phyloP scores from a whole-genome alignment of 2,113 vertebrate species.

The Apus apus region DNA sequence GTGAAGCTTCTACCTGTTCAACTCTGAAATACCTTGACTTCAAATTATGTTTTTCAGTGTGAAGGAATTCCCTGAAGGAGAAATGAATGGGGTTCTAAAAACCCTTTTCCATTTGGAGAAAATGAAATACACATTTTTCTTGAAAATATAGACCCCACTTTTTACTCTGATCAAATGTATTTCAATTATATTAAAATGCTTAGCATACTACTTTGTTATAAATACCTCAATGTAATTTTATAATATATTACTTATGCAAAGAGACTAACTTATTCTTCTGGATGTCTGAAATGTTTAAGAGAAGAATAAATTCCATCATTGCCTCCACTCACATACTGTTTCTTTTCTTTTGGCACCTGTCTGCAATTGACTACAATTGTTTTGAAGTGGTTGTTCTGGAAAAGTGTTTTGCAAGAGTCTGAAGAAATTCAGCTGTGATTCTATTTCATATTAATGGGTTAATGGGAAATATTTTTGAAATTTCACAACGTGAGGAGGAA shows the following conservation, averaged over 20 bases:
- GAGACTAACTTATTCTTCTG: not conserved
- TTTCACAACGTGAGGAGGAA: not conserved
- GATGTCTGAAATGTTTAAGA: not conserved
- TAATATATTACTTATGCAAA: not conserved
- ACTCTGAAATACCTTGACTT: not conserved
- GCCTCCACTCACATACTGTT: not conserved
- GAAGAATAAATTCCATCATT: not conserved
- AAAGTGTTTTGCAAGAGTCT: not conserved
- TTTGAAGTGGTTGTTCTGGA: not conserved
- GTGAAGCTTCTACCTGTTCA: not conserved
- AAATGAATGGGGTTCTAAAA: not conserved
- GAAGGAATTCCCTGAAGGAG: not conserved
- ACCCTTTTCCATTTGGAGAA: not conserved
- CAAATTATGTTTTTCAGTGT: not conserved
- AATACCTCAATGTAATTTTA: not conserved
- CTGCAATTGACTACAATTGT: not conserved
- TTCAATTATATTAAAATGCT: not conserved
- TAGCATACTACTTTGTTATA: not conserved
- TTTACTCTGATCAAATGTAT: not conserved
- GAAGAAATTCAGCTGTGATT: not conserved
- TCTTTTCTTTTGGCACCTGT: not conserved
- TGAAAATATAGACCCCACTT: not conserved
- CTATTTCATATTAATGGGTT: not conserved
- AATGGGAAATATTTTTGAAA: not conserved
- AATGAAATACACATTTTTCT: not conserved